A percentile compares a stretch with the other conserved stretches of the same genome.
phyloP scores from a whole-genome alignment of 2,113 vertebrate species.

The Seriola dumerili region DNA sequence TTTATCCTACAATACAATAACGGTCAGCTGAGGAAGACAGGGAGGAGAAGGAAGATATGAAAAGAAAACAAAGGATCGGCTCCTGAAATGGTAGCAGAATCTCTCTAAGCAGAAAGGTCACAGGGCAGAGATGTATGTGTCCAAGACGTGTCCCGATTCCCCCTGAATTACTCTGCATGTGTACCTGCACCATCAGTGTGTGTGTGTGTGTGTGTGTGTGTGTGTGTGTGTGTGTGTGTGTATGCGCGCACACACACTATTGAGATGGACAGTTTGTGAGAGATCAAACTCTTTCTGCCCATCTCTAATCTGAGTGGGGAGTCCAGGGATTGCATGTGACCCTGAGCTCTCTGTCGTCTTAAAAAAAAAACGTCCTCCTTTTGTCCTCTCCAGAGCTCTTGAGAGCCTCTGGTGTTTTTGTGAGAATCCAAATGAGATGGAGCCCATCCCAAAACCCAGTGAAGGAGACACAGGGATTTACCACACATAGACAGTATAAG shows the following conservation, averaged over 20 bases:
- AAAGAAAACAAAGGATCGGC: neutral
- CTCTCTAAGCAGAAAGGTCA: conserved; percentile 12
- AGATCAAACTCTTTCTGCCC: conserved; percentile 46
- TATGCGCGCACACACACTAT: neutral
- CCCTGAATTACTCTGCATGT: neutral
- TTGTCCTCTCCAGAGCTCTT: conserved; percentile 54
- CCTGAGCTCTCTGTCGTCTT: conserved; percentile 17
- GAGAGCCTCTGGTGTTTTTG: conserved; percentile 28
- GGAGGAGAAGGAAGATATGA: neutral
- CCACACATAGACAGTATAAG: conserved; percentile 9
- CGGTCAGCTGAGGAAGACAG: neutral
- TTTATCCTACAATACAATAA: conserved; percentile 6
- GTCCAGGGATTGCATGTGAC: conserved; percentile 34
- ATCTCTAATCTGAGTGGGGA: conserved; percentile 54
- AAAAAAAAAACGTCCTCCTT: conserved; percentile 52
- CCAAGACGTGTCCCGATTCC: neutral
- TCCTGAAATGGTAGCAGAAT: neutral
- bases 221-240: neutral
- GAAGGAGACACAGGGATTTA: conserved; percentile 28
- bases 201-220: conserved; percentile 30
- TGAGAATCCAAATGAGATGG: conserved; percentile 49
- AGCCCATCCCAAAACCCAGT: conserved; percentile 32
- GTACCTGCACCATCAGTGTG: neutral
- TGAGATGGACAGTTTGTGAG: neutral
- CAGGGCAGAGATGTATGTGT: neutral